A percentile compares a stretch with the other conserved stretches of the same genome.
phyloP scores from a whole-genome alignment of 2,113 vertebrate species.

The Sorex araneus region DNA sequence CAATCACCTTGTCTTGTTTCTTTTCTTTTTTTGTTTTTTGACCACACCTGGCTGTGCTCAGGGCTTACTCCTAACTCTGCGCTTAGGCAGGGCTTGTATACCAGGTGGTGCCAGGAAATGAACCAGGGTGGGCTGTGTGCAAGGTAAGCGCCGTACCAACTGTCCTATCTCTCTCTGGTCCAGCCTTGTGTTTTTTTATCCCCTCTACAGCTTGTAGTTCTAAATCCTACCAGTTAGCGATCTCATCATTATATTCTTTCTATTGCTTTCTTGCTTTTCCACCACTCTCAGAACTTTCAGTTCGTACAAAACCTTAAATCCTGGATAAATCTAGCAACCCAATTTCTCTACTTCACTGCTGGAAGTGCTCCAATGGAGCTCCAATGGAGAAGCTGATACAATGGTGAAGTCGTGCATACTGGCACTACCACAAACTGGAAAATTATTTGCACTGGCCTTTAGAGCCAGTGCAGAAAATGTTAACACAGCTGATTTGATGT shows the following conservation, averaged over 20 bases:
- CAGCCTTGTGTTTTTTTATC: too few relatives aligned
- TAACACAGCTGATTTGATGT: background rate
- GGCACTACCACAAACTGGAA: background rate
- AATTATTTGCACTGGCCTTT: slow-evolving; percentile 16
- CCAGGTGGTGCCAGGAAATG: too few relatives aligned
- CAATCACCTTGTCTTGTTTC: background rate
- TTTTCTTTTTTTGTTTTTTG: background rate
- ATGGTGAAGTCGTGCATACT: background rate
- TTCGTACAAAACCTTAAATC: background rate
- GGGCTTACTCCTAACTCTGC: too few relatives aligned
- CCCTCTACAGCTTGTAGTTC: background rate
- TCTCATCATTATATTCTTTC: background rate
- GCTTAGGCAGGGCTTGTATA: too few relatives aligned
- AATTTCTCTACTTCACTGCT: background rate
- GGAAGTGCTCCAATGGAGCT: background rate
- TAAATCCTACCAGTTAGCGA: background rate
- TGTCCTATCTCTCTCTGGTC: too few relatives aligned
- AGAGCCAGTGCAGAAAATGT: background rate
- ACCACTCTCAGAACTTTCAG: background rate
- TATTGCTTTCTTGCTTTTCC: background rate
- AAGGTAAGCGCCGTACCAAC: too few relatives aligned
- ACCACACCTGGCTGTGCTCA: too few relatives aligned
- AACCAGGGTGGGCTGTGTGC: too few relatives aligned
- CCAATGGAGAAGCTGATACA: background rate
- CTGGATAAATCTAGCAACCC: background rate